A percentile compares a stretch with the other conserved stretches of the same genome.
phyloP scores from a whole-genome alignment of 1,140 invertebrate genomes.

The Drosophila insularis region DNA sequence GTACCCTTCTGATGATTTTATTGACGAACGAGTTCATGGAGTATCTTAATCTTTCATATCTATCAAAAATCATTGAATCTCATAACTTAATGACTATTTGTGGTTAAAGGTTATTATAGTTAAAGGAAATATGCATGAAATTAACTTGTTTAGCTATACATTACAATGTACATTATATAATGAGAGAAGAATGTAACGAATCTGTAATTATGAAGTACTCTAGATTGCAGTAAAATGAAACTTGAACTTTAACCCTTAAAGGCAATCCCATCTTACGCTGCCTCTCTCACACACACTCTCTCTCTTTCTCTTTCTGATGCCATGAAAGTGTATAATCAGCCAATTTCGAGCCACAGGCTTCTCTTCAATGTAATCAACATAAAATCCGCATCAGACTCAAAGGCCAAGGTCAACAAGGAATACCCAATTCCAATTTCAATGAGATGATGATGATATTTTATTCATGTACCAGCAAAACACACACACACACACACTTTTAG shows the following conservation, averaged over 20 bases:
- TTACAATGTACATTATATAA: too few relatives aligned
- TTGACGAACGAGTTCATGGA: too few relatives aligned
- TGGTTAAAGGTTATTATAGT: too few relatives aligned
- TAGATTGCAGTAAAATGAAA: neutral
- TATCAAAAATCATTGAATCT: too few relatives aligned
- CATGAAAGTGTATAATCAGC: neutral
- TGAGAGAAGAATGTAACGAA: too few relatives aligned
- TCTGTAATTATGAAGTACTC: too few relatives aligned
- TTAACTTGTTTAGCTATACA: too few relatives aligned
- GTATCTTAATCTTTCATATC: too few relatives aligned
- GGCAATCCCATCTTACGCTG: neutral
- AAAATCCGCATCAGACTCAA: conserved; percentile 41
- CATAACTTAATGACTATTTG: too few relatives aligned
- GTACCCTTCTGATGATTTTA: too few relatives aligned
- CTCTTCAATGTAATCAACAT: conserved; percentile 58
- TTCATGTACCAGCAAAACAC: conserved; percentile 37
- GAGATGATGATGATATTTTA: conserved; percentile 67
- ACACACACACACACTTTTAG: neutral
- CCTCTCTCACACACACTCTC: neutral
- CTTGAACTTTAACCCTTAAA: conserved; percentile 2
- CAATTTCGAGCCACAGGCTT: conserved; percentile 1
- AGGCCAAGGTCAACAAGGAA: conserved; percentile 71
- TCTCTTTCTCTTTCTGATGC: neutral
- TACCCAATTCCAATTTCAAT: conserved; percentile 39
- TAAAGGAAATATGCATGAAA: too few relatives aligned